A percentile compares a stretch with the other conserved stretches of the same genome.
Conservation (phyloP, 2,888 invertebrate genomes). For the Caenorhabditis angaria region DNA sequence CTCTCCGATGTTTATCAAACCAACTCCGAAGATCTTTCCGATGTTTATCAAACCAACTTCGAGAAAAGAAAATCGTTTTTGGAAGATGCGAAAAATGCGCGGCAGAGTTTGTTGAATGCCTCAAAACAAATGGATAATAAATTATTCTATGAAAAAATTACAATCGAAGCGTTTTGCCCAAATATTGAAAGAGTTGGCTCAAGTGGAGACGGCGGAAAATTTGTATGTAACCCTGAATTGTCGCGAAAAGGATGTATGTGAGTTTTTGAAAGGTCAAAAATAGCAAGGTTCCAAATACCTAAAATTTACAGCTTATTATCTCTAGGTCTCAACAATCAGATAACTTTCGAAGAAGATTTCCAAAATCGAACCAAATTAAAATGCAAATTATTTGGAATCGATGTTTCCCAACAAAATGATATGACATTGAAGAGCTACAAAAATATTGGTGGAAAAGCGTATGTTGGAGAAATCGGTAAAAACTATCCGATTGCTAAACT, state of each 20-base stretch:
- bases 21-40: too few relatives aligned
- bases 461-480: slow-evolving; percentile 22
- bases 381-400: slow-evolving; percentile 27
- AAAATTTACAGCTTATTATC: slow-evolving; percentile 25
- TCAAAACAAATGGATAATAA: too few relatives aligned
- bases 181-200: slow-evolving; percentile 25
- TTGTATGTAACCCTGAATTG: slow-evolving; percentile 31
- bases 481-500: slow-evolving; percentile 20
- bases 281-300: slow-evolving; percentile 8
- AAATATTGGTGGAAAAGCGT: neutral
- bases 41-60: too few relatives aligned
- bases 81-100: too few relatives aligned
- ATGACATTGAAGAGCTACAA: neutral
- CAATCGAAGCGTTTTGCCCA: slow-evolving; percentile 19
- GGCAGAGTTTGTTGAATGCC: too few relatives aligned
- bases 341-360: slow-evolving; percentile 23
- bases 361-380: slow-evolving; percentile 11
- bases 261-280: neutral
- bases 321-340: slow-evolving; percentile 29
- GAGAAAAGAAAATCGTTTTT: too few relatives aligned
- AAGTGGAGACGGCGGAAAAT: slow-evolving; percentile 41
- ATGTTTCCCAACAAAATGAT: slow-evolving; percentile 14
- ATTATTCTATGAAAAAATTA: too few relatives aligned
- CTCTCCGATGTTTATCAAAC: too few relatives aligned
- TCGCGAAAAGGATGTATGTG: slow-evolving; percentile 24